Evolutionary conservation across 2,888 invertebrate genomes (phyloP), one percentile per base, ranked within the genome.

Genomic region (Dexiosoma caninum): DNA sequence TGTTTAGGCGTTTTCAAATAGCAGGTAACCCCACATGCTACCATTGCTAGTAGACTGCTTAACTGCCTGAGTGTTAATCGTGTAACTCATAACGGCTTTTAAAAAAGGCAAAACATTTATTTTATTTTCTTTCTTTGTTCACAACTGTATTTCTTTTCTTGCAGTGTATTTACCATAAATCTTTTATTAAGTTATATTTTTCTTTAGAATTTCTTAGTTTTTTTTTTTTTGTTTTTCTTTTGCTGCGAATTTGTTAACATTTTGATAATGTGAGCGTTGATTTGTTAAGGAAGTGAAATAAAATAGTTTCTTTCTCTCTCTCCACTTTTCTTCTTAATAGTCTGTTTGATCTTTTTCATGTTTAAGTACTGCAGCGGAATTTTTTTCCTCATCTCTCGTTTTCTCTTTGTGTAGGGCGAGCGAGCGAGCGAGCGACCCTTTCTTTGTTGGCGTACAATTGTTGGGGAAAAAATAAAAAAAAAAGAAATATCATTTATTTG

Each of bases 231-330:
- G n/a, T n/a, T 49, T 23, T 9, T 19, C 35, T 57, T 35, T 2
- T 32, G 9, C 23, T 60, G 40, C 59, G 9, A 46, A 51, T 51
- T 59, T 27, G 44, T 71, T 0, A 51, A 46, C 67, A 72, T 78
- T 72, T 71, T 66, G 60, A 60, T 72, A 67, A 72, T 72, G 69
- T 64, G 62, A 49, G 59, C 59, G 79, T 74, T 70, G 79, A 79
- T 75, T 79, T 79, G 79, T 64, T 74, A 70, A 75, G 74, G 74
- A 70, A 79, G 74, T 79, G 64, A 75, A 69, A 75, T 79, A 70
- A 64, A 57, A 51, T 57, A 59, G 40, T 64, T 14, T 49, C 12
- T 70, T 57, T 30, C 44, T 12, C 12, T 16, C 14, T n/a, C 37
- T 72, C 4, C 53, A 37, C 10, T 23, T 2, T 40, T 44, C 2